Conservation (phyloP, 2,797 vertebrate genomes). For the Channa striata region DNA sequence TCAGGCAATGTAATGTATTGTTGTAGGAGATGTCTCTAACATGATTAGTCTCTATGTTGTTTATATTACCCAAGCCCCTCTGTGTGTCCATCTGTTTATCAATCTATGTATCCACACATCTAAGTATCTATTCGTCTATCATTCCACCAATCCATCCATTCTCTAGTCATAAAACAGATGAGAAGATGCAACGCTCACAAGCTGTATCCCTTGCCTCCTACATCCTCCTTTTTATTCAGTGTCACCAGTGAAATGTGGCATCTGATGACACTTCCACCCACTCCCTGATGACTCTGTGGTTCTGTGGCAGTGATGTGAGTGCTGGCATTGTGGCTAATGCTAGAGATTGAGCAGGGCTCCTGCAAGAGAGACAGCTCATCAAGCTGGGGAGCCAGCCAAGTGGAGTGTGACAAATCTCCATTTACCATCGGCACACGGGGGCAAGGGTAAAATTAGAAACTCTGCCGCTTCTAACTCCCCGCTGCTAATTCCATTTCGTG, state of each 20-base stretch:
- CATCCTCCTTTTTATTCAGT: slow-evolving; percentile 61
- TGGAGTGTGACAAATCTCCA: slow-evolving; percentile 89
- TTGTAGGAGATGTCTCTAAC: not conserved
- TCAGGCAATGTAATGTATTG: not conserved
- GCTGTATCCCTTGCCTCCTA: slow-evolving; percentile 37
- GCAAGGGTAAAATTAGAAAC: slow-evolving; percentile 87
- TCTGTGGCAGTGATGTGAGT: slow-evolving; percentile 64
- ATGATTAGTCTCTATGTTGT: not conserved
- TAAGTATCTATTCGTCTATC: not conserved
- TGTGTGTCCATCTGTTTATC: not conserved
- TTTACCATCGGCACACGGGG: slow-evolving; percentile 84
- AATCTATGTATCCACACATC: not conserved
- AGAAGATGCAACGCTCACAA: slow-evolving; percentile 24
- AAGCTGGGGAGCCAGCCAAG: slow-evolving; percentile 84
- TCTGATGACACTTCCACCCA: slow-evolving; percentile 73
- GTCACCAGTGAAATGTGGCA: slow-evolving; percentile 79
- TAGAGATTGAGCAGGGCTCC: slow-evolving; percentile 67
- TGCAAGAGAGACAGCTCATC: slow-evolving; percentile 83
- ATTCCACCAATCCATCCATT: not conserved
- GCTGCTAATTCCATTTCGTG: slow-evolving; percentile 89
- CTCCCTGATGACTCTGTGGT: slow-evolving; percentile 58
- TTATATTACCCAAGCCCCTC: not conserved
- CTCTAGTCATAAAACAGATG: slow-evolving; percentile 19
- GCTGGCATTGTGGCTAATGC: slow-evolving; percentile 69
- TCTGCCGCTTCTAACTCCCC: slow-evolving; percentile 79